These are phyloP conservation scores for Aptenodytes forsteri DNA, from an alignment of 2,113 vertebrate species.

Conservation along the genomic window DNA sequence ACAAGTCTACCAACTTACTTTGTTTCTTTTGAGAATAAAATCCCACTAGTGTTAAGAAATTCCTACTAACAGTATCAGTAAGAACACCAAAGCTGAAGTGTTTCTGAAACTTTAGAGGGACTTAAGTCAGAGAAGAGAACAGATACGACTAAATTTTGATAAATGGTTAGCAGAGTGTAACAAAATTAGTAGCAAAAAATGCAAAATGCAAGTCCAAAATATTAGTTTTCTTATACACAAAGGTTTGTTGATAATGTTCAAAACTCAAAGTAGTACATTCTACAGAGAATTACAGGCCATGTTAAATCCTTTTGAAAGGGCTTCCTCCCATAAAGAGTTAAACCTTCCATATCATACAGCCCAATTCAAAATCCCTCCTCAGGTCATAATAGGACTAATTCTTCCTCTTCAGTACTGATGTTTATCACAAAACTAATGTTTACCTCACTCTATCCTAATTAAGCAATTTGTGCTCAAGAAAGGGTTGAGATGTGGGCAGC, in stretches of 20 bases:
- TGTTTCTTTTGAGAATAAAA: background rate
- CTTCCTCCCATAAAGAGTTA: background rate
- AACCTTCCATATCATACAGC: background rate
- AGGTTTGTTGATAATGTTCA: background rate
- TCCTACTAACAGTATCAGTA: background rate
- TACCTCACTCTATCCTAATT: background rate
- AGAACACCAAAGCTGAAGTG: background rate
- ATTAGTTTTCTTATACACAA: background rate
- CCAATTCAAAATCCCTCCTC: background rate
- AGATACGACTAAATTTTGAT: background rate
- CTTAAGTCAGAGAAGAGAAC: background rate
- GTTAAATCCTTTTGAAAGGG: background rate
- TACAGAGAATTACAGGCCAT: background rate
- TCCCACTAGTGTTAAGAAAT: background rate
- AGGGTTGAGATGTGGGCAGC: background rate
- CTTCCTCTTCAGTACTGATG: background rate
- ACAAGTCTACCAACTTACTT: background rate
- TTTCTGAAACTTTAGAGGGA: background rate
- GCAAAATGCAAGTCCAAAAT: background rate
- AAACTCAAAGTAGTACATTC: background rate
- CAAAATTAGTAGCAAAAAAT: background rate
- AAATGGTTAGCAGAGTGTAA: background rate
- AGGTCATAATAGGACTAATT: background rate
- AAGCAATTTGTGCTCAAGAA: background rate
- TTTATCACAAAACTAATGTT: background rate